phyloP scores from a whole-genome alignment of 2,113 vertebrate species.

The Prochilodus magdalenae region DNA sequence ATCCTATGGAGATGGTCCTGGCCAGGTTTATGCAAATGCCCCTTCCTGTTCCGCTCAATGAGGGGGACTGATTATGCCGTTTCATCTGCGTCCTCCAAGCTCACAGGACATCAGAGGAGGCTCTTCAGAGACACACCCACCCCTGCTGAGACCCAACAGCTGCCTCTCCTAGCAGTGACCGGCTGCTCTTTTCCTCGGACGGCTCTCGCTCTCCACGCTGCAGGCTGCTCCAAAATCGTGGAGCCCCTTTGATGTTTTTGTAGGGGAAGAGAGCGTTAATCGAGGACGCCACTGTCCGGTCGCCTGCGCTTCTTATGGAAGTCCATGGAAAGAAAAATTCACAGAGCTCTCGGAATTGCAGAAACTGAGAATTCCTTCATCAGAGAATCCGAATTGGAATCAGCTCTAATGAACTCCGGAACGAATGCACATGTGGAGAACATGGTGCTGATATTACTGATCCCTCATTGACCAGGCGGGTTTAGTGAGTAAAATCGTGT shows the following conservation, averaged over 20 bases:
- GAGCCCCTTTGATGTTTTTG: constrained; percentile 10
- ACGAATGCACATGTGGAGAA: too few relatives aligned
- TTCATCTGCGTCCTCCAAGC: constrained; percentile 63
- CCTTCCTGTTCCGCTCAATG: constrained; percentile 53
- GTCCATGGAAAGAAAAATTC: too few relatives aligned
- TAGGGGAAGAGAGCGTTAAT: neutral
- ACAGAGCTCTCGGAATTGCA: too few relatives aligned
- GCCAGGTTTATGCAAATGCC: constrained; percentile 71
- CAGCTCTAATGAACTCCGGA: too few relatives aligned
- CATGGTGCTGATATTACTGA: too few relatives aligned
- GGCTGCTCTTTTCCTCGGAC: neutral
- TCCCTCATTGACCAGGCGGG: too few relatives aligned
- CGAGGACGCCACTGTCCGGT: neutral
- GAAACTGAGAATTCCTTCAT: too few relatives aligned
- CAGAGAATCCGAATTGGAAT: too few relatives aligned
- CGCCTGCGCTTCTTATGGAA: neutral
- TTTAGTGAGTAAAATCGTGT: too few relatives aligned
- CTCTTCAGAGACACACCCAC: constrained; percentile 14
- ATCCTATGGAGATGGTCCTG: constrained; percentile 58
- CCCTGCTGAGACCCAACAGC: constrained; percentile 1
- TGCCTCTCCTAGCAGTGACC: neutral
- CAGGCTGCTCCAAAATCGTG: neutral
- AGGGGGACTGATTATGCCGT: constrained; percentile 70
- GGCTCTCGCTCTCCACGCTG: neutral
- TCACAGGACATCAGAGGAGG: constrained; percentile 19